Evolutionary conservation across 2,797 vertebrate species (phyloP).

Genomic region (Rhinophrynus dorsalis): DNA sequence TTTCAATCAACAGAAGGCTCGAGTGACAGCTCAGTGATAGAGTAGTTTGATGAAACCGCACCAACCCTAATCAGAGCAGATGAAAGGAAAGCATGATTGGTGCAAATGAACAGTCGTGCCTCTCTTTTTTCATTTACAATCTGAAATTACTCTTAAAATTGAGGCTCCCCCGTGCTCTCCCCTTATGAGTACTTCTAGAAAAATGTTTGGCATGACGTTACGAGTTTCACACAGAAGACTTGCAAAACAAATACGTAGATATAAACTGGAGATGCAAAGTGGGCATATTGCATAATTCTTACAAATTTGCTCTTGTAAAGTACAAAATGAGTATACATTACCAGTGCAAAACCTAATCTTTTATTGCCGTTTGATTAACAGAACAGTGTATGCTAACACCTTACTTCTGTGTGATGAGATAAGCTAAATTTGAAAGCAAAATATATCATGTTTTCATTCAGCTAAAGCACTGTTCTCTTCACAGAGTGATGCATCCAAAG

Average conservation of each 20-base stretch:
- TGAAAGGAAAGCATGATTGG: slow-evolving; percentile 90
- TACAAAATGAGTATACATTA: slow-evolving; percentile 73
- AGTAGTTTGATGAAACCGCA: slow-evolving; percentile 96
- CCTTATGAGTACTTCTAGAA: slow-evolving; percentile 77
- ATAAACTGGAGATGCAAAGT: slow-evolving; percentile 70
- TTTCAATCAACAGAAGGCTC: slow-evolving; percentile 98
- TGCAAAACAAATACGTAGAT: slow-evolving; percentile 79
- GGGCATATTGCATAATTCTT: slow-evolving; percentile 75
- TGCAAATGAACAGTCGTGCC: slow-evolving; percentile 97
- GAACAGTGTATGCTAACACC: slow-evolving; percentile 60
- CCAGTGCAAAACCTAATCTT: slow-evolving; percentile 67
- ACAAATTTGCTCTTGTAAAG: slow-evolving; percentile 77
- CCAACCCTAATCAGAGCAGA: slow-evolving; percentile 96
- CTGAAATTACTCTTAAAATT: slow-evolving; percentile 87
- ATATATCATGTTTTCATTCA: not conserved
- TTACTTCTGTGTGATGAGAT: slow-evolving; percentile 56
- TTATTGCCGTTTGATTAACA: slow-evolving; percentile 73
- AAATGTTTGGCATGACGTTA: slow-evolving; percentile 80
- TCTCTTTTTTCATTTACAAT: slow-evolving; percentile 85
- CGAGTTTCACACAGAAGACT: slow-evolving; percentile 81
- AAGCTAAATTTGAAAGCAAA: not conserved
- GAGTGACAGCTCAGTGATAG: slow-evolving; percentile 99
- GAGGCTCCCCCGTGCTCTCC: slow-evolving; percentile 64
- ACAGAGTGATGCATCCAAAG: not conserved
- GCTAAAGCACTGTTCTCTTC: not conserved